A percentile compares a stretch with the other conserved stretches of the same genome.
Evolutionary conservation across 2,797 vertebrate genomes (phyloP).

Genomic region (Parauchenoglanis punctatus): DNA sequence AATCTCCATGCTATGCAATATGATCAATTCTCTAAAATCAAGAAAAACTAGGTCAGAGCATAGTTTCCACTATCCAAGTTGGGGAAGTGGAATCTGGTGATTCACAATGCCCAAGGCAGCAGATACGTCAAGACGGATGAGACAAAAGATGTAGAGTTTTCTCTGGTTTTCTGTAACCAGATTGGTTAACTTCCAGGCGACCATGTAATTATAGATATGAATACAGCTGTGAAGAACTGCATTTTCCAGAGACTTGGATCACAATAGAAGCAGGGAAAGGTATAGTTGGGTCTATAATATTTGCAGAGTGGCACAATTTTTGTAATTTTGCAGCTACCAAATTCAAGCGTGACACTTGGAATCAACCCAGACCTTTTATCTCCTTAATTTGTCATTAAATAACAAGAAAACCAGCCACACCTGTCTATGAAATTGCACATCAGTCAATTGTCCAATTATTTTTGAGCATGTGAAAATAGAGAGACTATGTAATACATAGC

Average conservation of each 20-base stretch:
- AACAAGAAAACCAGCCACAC: no score
- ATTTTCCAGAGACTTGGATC: not conserved
- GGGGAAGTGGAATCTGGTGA: not conserved
- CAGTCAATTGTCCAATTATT: not conserved
- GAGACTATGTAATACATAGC: not conserved
- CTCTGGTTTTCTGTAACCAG: not conserved
- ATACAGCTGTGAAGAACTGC: not conserved
- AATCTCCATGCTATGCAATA: not conserved
- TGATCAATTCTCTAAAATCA: not conserved
- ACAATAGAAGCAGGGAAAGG: not conserved
- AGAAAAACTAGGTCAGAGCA: not conserved
- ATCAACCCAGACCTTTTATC: no score
- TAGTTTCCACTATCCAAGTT: not conserved
- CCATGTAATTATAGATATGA: not conserved
- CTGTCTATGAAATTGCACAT: no score
- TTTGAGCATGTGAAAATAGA: not conserved
- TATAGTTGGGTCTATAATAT: not conserved
- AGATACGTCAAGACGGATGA: not conserved
- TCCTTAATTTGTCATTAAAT: no score
- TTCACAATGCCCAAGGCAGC: not conserved
- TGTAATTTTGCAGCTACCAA: not conserved
- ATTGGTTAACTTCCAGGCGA: not conserved
- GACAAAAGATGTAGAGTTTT: not conserved
- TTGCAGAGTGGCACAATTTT: not conserved
- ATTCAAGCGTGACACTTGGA: no score